Evolutionary conservation across 2,888 invertebrate genomes (phyloP).

Genomic region (Xestoiulus laeticollis): DNA sequence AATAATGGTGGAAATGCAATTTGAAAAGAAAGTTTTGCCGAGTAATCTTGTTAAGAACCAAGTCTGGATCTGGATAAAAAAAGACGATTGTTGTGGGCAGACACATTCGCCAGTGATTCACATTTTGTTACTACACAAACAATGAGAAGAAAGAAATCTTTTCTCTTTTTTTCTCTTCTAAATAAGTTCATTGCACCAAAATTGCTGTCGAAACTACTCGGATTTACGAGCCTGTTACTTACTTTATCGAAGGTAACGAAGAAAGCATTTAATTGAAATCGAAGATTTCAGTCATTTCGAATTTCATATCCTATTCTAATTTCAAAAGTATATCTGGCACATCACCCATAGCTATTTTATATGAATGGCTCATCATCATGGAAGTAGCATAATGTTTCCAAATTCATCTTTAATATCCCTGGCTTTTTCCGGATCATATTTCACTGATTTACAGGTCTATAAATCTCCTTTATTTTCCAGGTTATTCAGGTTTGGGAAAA

Average conservation of each 20-base stretch:
- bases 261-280: not conserved
- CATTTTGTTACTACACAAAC: not conserved
- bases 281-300: not conserved
- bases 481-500: too few species aligned
- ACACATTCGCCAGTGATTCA: not conserved
- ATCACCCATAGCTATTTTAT: not conserved
- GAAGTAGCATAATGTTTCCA: too few species aligned
- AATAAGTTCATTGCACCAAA: conserved; percentile 26
- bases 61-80: not conserved
- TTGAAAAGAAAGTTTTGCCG: conserved; percentile 18
- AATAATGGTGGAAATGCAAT: not conserved
- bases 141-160: conserved; percentile 8
- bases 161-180: not conserved
- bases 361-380: too few species aligned
- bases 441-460: too few species aligned
- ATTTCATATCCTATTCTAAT: not conserved
- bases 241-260: not conserved
- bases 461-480: too few species aligned
- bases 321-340: not conserved
- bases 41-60: not conserved
- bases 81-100: conserved; percentile 22
- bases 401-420: too few species aligned
- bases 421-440: too few species aligned
- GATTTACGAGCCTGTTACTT: not conserved
- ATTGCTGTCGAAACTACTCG: not conserved